These are phyloP conservation scores for Drosophila sechellia DNA, from an alignment of 1,140 invertebrate species.

Conservation along the genomic window DNA sequence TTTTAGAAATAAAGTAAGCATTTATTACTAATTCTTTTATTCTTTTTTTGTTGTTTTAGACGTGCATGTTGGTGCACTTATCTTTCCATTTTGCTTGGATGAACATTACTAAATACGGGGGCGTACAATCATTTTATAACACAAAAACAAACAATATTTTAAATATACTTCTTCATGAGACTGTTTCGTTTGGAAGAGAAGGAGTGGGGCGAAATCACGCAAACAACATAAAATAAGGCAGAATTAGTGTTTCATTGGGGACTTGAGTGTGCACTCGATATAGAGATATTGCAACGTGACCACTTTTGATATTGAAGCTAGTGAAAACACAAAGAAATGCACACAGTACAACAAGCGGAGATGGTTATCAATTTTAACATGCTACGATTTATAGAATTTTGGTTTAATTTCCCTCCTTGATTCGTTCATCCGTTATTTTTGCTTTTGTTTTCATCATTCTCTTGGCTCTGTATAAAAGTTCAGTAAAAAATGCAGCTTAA, in stretches of 20 bases:
- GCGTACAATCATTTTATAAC: slow-evolving; percentile 70
- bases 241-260: slow-evolving; percentile 30
- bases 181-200: slow-evolving; percentile 11
- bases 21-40: slow-evolving; percentile 75
- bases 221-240: slow-evolving; percentile 50
- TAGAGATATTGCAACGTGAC: slow-evolving; percentile 68
- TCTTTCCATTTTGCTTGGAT: slow-evolving; percentile 64
- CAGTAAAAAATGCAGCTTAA: slow-evolving; percentile 84
- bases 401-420: slow-evolving; percentile 36
- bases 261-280: slow-evolving; percentile 16
- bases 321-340: slow-evolving; percentile 57
- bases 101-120: slow-evolving; percentile 71
- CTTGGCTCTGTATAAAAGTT: slow-evolving; percentile 79
- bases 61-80: slow-evolving; percentile 69
- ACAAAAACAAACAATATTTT: slow-evolving; percentile 81
- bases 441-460: neutral
- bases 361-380: slow-evolving; percentile 62
- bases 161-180: slow-evolving; percentile 66
- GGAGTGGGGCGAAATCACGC: slow-evolving; percentile 28
- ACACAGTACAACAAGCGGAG: slow-evolving; percentile 70
- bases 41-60: slow-evolving; percentile 56
- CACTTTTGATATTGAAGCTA: slow-evolving; percentile 65
- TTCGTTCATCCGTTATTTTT: slow-evolving; percentile 19
- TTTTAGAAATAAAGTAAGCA: slow-evolving; percentile 83
- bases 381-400: slow-evolving; percentile 68